Conservation (phyloP, 2,888 invertebrate genomes). For the Sphaerophoria rueppellii region DNA sequence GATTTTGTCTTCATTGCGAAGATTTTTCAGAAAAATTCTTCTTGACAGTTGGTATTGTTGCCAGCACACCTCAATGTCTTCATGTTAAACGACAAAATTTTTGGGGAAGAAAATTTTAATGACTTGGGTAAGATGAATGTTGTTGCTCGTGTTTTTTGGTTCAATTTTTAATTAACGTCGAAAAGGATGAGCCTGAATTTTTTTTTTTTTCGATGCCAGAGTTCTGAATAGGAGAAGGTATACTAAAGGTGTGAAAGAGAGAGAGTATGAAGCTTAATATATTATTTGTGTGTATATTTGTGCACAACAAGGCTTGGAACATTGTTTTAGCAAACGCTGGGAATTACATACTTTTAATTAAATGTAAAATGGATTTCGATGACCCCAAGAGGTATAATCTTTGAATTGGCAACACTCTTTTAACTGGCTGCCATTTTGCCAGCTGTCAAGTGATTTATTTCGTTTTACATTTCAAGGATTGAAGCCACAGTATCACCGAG, state of each 20-base stretch:
- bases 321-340: too few relatives aligned
- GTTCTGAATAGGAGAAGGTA: slow-evolving; percentile 1
- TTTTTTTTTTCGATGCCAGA: neutral
- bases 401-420: too few relatives aligned
- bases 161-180: slow-evolving; percentile 52
- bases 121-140: slow-evolving; percentile 38
- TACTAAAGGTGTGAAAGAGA: neutral
- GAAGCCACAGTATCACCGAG: too few relatives aligned
- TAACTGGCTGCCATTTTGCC: too few relatives aligned
- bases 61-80: slow-evolving; percentile 36
- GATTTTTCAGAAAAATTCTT: slow-evolving; percentile 7
- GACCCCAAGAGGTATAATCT: too few relatives aligned
- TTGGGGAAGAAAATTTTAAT: slow-evolving; percentile 21
- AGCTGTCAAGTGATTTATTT: too few relatives aligned
- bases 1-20: slow-evolving; percentile 19
- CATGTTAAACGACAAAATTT: slow-evolving; percentile 30
- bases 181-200: neutral
- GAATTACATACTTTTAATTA: too few relatives aligned
- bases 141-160: slow-evolving; percentile 38
- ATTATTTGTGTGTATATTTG: too few relatives aligned
- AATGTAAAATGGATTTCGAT: too few relatives aligned
- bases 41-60: neutral
- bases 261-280: too few relatives aligned
- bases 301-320: too few relatives aligned
- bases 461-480: too few relatives aligned